Base-by-base conservation (phyloP, 2,113 vertebrate species). In the Epinephelus cyanopodus region DNA sequence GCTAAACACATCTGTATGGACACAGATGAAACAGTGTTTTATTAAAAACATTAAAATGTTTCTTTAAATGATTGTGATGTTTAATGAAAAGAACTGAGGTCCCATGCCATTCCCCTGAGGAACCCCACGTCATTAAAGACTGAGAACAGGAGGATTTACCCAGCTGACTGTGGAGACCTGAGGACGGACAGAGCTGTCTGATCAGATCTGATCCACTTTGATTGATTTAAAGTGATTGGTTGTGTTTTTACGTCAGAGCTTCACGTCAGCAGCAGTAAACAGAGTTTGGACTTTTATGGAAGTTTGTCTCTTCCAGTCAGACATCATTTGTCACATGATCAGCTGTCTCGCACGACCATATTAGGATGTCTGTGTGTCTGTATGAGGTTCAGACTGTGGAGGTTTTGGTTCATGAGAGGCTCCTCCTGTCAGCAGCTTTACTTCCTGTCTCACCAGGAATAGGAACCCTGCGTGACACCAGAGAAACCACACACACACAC, bases 381-480 rank as follows among this genome's bases (percentile, higher is more conserved):
- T 10, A 10, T 2, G n/a, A 45, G 4, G 1, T 39, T 53, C 74
- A 73, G 17, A 53, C 47, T 58, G 37, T 7, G 33, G 52, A 39
- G 61, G 47, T 25, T 64, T 42, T 33, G 21, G 21, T 47, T 57
- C 8, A n/a, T 21, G 23, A 68, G 19, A 50, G 37, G 17, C 27
- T 10, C 42, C 42, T 12, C 42, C 42, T 50, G 39, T 52, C 48
- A 69, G 23, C 74, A 69, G 52, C 52, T 73, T 2, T 0, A 82
- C 75, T 82, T 90, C 84, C 84, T 85, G 84, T 81, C 2, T 6
- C 11, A 69, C 19, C 64, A 78, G 62, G 57, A 87, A 87, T 78
- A 89, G 79, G 70, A 74, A 68, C 52, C 47, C 42, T 45, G 42
- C 9, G 42, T 45, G 42, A 45, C 42, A 45, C 42, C 9, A 53